These are phyloP conservation scores for Meles meles DNA, from an alignment of 2,113 vertebrate species.

Conservation along the genomic window DNA sequence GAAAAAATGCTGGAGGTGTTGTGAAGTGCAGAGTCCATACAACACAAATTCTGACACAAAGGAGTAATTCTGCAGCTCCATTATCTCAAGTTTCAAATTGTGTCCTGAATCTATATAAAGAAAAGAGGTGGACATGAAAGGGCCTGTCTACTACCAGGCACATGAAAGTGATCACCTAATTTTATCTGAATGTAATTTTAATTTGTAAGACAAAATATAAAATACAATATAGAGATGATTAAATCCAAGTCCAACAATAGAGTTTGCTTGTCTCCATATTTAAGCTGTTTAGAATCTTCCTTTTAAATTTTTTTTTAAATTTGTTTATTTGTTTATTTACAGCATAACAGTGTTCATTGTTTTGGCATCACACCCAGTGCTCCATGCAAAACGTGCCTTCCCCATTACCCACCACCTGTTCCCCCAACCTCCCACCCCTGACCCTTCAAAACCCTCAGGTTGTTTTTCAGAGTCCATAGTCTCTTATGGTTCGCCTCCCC, in stretches of 20 bases:
- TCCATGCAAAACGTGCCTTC: too few species aligned
- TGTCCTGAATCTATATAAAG: neutral
- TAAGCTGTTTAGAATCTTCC: neutral
- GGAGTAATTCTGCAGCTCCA: constrained; percentile 43
- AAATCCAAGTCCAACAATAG: neutral
- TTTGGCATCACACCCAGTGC: too few species aligned
- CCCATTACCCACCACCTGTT: too few species aligned
- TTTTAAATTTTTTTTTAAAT: neutral
- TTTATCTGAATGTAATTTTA: neutral
- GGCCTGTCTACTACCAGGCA: neutral
- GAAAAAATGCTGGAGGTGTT: constrained; percentile 26
- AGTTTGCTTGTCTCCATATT: neutral
- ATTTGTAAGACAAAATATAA: neutral
- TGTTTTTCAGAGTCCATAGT: too few species aligned
- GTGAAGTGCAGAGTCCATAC: constrained; percentile 44
- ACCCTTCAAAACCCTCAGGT: too few species aligned
- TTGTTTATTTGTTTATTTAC: too few species aligned
- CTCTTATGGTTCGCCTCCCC: too few species aligned
- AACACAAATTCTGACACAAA: constrained; percentile 62
- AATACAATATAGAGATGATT: neutral
- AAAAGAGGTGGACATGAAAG: neutral
- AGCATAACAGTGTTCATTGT: too few species aligned
- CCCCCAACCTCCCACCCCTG: too few species aligned
- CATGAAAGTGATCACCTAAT: neutral
- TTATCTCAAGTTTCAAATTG: neutral